Evolutionary conservation across 1,140 invertebrate species (phyloP), one percentile per base, ranked within the genome.

Genomic region (Drosophila auraria): DNA sequence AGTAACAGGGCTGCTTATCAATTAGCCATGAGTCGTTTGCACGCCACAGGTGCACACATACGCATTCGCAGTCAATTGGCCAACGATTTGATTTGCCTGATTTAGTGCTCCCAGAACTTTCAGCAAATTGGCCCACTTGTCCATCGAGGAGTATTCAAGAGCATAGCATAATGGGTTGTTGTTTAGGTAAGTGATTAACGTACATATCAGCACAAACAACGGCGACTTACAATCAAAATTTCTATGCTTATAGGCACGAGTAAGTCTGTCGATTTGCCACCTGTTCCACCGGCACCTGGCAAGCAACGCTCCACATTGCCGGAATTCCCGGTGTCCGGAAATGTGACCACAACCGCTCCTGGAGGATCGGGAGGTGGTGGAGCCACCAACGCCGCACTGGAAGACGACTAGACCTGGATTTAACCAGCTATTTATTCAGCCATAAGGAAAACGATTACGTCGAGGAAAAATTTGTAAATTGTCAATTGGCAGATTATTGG

Each of bases 31-130:
- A 87, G 71, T 73, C 77, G 80, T 65, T 83, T 77, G 77, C 80
- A 87, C 62, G 63, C 80, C 50, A 54, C 53, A 42, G 64, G 49
- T 79, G 51, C 61, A 63, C 73, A 71, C 66, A 75, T 44, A 79
- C 60, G 65, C 68, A 73, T 65, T 64, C 49, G 44, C 66, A 62
- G 49, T 69, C 80, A 74, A 80, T 82, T 82, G 77, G 87, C 91
- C 80, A 83, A 72, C 87, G 72, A 82, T 81, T 91, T 90, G 73
- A 78, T 91, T 87, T 80, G 56, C 80, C 59, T 81, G 63, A 89
- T 82, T 84, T 91, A 87, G 80, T 91, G 51, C 62, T 81, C 73
- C 65, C 70, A 76, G 78, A 87, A 79, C 83, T 68, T 79, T 87
- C 53, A 60, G 59, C 71, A 69, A 60, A 44, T 56, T 63, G 36